These are phyloP conservation scores for Tarsius wallacei DNA, from an alignment of 2,797 vertebrate genomes.

Conservation along the genomic window DNA sequence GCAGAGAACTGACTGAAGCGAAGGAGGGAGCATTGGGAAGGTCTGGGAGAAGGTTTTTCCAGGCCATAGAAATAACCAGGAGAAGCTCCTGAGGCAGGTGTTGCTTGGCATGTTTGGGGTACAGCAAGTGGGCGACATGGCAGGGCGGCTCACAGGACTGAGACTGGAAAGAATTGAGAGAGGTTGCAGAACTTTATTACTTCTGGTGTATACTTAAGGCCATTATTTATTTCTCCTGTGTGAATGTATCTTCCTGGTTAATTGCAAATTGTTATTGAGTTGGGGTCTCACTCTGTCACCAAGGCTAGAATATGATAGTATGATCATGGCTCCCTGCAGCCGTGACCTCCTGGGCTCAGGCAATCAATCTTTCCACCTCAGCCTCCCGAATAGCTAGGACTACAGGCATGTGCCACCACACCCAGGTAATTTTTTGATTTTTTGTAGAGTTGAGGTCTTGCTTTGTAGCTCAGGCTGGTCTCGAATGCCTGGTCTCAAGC, in stretches of 20 bases:
- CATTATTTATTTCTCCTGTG: rapidly evolving
- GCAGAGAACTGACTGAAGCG: neutral
- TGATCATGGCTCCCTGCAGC: too few relatives aligned
- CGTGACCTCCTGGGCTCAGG: too few relatives aligned
- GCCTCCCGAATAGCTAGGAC: too few relatives aligned
- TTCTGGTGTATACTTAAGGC: neutral
- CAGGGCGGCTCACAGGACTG: neutral
- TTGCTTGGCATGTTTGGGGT: neutral
- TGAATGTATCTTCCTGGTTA: neutral
- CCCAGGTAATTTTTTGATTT: too few relatives aligned
- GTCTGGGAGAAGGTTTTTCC: neutral
- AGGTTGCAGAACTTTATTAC: neutral
- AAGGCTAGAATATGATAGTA: too few relatives aligned
- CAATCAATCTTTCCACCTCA: too few relatives aligned
- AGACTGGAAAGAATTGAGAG: neutral
- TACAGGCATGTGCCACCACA: too few relatives aligned
- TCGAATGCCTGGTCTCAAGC: too few relatives aligned
- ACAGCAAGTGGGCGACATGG: neutral
- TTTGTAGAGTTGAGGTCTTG: too few relatives aligned
- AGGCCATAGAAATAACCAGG: neutral
- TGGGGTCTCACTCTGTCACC: too few relatives aligned
- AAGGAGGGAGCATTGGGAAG: neutral
- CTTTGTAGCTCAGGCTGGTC: too few relatives aligned
- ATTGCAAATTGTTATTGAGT: neutral
- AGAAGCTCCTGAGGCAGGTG: neutral